phyloP scores from a whole-genome alignment of 2,113 vertebrate species.

The Nothocercus nigrocapillus region DNA sequence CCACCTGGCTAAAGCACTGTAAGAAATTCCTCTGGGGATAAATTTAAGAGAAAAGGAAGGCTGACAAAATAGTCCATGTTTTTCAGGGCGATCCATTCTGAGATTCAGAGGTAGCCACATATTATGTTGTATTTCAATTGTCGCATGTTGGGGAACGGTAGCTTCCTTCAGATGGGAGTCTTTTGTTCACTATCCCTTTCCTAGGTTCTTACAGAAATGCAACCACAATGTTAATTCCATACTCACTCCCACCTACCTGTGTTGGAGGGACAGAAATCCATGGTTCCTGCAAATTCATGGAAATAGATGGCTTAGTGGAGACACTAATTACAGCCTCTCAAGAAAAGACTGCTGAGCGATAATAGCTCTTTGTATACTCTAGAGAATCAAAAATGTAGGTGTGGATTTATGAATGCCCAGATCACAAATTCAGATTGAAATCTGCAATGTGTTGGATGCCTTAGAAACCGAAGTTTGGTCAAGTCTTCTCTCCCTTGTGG shows the following conservation, averaged over 20 bases:
- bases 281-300: conserved; percentile 7
- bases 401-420: background rate
- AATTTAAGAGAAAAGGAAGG: background rate
- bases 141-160: background rate
- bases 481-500: background rate
- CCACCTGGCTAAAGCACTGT: background rate
- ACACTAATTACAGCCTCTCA: rapidly evolving
- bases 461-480: background rate
- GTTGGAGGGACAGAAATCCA: background rate
- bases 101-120: background rate
- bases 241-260: background rate
- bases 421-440: background rate
- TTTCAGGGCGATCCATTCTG: background rate
- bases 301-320: background rate
- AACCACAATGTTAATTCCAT: background rate
- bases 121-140: background rate
- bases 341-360: background rate
- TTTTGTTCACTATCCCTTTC: background rate
- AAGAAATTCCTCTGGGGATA: background rate
- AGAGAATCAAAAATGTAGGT: background rate
- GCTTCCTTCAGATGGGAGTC: background rate
- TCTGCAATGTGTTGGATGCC: background rate
- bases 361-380: background rate
- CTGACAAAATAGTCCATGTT: background rate
- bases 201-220: background rate